Percentiles rank a stretch among this genome's conserved stretches.
These are phyloP conservation scores for Hemibates koningsi DNA, from an alignment of 2,113 vertebrate genomes.

Conservation along the genomic window DNA sequence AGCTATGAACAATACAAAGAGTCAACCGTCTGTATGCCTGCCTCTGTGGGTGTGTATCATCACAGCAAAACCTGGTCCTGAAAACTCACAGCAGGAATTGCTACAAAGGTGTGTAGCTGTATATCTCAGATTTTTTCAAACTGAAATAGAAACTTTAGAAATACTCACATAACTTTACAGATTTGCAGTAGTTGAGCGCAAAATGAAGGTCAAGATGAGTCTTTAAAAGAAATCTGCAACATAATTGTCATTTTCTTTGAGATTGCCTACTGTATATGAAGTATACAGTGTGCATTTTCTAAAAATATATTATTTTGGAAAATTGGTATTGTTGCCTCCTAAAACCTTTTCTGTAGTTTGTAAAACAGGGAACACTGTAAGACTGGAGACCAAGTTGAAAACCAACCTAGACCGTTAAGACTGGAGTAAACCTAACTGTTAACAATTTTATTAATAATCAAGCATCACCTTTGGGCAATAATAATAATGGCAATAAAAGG, in stretches of 20 bases:
- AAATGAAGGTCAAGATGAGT: neutral
- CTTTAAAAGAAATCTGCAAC: neutral
- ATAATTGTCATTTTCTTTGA: neutral
- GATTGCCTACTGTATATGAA: neutral
- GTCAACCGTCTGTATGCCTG: neutral
- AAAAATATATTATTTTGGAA: neutral
- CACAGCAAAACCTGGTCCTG: neutral
- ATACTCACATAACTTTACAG: neutral
- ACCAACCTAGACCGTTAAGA: neutral
- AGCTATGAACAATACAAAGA: neutral
- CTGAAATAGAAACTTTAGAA: neutral
- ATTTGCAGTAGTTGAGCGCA: rapidly evolving
- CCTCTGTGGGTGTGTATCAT: neutral
- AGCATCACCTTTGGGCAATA: neutral
- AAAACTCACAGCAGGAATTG: neutral
- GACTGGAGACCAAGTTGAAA: neutral
- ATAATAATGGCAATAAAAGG: neutral
- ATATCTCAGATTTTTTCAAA: neutral
- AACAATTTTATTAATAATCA: neutral
- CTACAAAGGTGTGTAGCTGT: neutral
- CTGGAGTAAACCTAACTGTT: neutral
- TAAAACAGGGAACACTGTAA: neutral
- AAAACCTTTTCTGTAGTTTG: neutral
- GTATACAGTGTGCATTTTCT: neutral
- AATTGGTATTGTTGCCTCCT: neutral